Evolutionary conservation across 2,797 vertebrate genomes (phyloP).

Genomic region (Danio tinwini): DNA sequence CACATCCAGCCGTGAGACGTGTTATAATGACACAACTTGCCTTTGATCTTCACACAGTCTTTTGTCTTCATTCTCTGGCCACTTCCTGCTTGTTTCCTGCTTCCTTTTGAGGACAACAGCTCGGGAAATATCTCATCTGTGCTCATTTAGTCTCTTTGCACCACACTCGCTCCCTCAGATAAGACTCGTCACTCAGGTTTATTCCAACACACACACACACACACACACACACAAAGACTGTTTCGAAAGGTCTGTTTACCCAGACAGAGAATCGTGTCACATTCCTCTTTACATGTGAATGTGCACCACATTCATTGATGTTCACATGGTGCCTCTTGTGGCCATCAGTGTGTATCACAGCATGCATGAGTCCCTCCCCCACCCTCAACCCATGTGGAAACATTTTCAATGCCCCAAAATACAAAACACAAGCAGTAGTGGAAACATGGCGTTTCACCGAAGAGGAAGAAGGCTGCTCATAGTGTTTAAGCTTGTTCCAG

Average conservation of each 20-base stretch:
- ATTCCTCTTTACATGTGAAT: neutral
- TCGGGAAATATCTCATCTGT: slow-evolving; percentile 24
- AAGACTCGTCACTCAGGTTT: neutral
- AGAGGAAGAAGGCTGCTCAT: neutral
- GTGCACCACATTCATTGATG: neutral
- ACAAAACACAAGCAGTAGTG: neutral
- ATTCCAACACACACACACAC: neutral
- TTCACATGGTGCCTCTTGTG: slow-evolving; percentile 42
- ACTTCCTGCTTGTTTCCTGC: slow-evolving; percentile 50
- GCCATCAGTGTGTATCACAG: slow-evolving; percentile 5
- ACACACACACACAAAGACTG: neutral
- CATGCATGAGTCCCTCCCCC: slow-evolving; percentile 62
- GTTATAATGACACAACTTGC: neutral
- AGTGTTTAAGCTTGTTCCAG: neutral
- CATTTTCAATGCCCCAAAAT: slow-evolving; percentile 23
- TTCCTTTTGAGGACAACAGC: slow-evolving; percentile 35
- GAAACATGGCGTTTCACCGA: neutral
- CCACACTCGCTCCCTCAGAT: neutral
- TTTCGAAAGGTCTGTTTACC: neutral
- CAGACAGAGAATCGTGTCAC: neutral
- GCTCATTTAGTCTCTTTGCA: neutral
- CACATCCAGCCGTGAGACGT: too few species aligned
- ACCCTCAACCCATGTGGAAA: slow-evolving; percentile 43
- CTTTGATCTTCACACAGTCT: neutral
- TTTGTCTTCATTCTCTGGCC: slow-evolving; percentile 25